A percentile compares a stretch with the other conserved stretches of the same genome.
phyloP scores from a whole-genome alignment of 2,888 invertebrate genomes.

The Caenorhabditis wallacei region DNA sequence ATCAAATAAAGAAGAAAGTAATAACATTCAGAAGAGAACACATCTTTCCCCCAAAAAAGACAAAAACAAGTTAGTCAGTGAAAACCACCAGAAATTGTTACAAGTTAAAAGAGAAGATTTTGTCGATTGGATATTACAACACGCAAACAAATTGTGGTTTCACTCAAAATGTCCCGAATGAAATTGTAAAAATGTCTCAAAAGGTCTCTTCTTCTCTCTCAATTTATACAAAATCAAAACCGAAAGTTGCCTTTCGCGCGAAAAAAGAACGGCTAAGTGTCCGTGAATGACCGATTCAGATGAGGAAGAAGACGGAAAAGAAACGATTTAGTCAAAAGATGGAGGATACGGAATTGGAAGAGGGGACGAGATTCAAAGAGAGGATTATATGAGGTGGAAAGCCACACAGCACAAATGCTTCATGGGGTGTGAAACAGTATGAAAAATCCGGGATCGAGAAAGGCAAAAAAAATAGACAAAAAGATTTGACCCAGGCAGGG shows the following conservation, averaged over 20 bases:
- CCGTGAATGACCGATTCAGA: conserved; percentile 16
- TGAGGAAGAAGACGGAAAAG: neutral
- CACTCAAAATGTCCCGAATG: neutral
- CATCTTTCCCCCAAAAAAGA: too few relatives aligned
- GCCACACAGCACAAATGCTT: neutral
- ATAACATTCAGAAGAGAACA: neutral
- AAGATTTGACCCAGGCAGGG: conserved; percentile 72
- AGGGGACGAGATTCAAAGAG: neutral
- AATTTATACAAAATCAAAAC: neutral
- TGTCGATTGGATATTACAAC: too few relatives aligned
- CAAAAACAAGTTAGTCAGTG: neutral
- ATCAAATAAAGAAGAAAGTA: neutral
- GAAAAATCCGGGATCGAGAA: conserved; percentile 11
- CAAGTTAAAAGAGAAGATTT: neutral
- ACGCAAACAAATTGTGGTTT: neutral
- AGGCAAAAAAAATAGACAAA: conserved; percentile 53
- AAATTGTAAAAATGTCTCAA: conserved; percentile 3
- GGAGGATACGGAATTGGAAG: neutral
- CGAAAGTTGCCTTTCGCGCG: conserved; percentile 12
- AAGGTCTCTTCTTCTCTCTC: neutral
- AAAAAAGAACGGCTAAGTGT: conserved; percentile 29
- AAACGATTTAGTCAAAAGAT: conserved; percentile 17
- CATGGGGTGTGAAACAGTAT: conserved; percentile 13
- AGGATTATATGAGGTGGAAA: conserved; percentile 58
- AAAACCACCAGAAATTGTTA: neutral